Percentiles rank a stretch among this genome's conserved stretches.
phyloP scores from a whole-genome alignment of 2,113 vertebrate genomes.

The Genyomyrus donnyi region DNA sequence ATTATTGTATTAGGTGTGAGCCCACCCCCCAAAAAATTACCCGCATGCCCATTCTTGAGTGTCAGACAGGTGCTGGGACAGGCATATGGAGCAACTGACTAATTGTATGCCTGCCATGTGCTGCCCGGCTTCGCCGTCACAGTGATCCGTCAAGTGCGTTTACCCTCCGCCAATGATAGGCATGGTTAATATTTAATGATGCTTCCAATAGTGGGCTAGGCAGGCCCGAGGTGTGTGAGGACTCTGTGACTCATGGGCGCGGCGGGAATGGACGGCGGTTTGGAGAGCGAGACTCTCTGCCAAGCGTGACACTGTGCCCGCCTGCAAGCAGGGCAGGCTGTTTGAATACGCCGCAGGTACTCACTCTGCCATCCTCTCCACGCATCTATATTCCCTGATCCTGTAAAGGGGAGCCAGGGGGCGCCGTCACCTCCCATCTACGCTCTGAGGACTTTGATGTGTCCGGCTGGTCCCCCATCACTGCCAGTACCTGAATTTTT shows the following conservation, averaged over 20 bases:
- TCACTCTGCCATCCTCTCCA: conserved; percentile 19
- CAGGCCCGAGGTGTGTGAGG: background rate
- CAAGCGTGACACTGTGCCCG: background rate
- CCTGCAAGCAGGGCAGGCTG: background rate
- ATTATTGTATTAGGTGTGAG: background rate
- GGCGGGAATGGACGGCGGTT: background rate
- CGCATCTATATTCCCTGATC: conserved; percentile 14
- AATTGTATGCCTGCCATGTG: background rate
- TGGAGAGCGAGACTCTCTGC: background rate
- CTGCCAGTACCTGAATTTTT: background rate
- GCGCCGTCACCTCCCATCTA: background rate
- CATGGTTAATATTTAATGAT: background rate
- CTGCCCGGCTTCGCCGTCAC: background rate
- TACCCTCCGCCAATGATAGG: background rate
- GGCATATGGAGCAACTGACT: background rate
- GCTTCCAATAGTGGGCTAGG: background rate
- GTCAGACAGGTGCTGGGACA: background rate
- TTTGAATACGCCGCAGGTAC: background rate
- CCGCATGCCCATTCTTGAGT: background rate
- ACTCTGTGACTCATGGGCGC: background rate
- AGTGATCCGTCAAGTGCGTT: background rate
- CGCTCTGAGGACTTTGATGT: background rate
- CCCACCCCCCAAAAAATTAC: background rate
- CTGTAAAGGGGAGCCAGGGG: background rate
- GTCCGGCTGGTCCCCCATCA: background rate